Evolutionary conservation across 64 coral and sea anemone genomes (phyloP).

Genomic region (Actinia equina): DNA sequence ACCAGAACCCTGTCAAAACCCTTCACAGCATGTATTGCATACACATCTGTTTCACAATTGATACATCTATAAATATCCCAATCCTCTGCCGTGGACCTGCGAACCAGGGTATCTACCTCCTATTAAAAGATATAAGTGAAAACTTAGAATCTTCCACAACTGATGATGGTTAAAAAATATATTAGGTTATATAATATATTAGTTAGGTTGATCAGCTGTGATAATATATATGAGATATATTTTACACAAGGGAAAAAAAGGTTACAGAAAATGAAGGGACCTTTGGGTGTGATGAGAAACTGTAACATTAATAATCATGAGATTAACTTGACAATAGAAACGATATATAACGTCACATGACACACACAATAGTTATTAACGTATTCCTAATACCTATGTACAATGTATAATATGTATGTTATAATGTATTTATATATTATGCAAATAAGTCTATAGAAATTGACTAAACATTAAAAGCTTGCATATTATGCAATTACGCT

Average conservation of each 20-base stretch:
- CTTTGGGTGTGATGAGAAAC: no score
- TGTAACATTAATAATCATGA: background rate
- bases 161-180: background rate
- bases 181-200: no score
- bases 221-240: no score
- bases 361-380: background rate
- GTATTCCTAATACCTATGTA: background rate
- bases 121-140: background rate
- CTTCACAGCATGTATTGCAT: slow-evolving; percentile 72
- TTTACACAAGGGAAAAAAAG: no score
- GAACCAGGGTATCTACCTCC: slow-evolving; percentile 76
- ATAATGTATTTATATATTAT: background rate
- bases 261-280: no score
- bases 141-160: background rate
- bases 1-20: slow-evolving; percentile 67
- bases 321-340: background rate
- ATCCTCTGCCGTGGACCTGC: slow-evolving; percentile 47
- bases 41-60: slow-evolving; percentile 52
- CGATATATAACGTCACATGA: background rate
- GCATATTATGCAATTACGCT: background rate
- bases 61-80: slow-evolving; percentile 80
- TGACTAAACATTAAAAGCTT: background rate
- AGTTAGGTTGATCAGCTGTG: no score
- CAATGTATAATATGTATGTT: background rate
- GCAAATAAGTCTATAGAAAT: background rate